These are phyloP conservation scores for Papilio dardanus DNA, from an alignment of 1,140 invertebrate genomes.

Conservation along the genomic window DNA sequence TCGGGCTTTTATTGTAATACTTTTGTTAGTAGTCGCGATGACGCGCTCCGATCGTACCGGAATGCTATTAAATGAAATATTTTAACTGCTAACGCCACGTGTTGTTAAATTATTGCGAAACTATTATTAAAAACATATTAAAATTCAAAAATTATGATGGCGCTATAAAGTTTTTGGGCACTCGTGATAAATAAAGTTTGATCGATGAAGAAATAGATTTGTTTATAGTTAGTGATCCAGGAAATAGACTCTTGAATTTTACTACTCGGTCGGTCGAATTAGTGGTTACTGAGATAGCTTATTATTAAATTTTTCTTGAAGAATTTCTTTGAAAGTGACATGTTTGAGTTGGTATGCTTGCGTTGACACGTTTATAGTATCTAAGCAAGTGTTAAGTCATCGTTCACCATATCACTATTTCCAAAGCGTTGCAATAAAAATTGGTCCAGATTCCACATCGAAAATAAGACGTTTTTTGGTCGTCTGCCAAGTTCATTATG, in stretches of 20 bases:
- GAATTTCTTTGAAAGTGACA: conserved; percentile 6
- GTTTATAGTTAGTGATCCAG: conserved; percentile 43
- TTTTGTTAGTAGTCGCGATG: conserved; percentile 50
- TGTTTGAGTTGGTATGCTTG: not conserved
- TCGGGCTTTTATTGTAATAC: conserved; percentile 63
- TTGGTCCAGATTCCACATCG: conserved; percentile 81
- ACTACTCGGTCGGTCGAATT: conserved; percentile 17
- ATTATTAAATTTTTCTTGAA: not conserved
- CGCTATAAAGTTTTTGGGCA: conserved; percentile 62
- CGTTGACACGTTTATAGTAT: conserved; percentile 1
- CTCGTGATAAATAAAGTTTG: conserved; percentile 46
- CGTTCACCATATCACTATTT: conserved; percentile 61
- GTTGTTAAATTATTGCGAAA: conserved; percentile 54
- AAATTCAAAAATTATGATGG: conserved; percentile 55
- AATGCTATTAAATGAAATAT: conserved; percentile 64
- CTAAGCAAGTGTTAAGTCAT: conserved; percentile 44
- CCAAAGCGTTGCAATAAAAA: conserved; percentile 80
- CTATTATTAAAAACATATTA: conserved; percentile 46
- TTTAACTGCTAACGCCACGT: conserved; percentile 60
- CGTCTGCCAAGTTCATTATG: conserved; percentile 81
- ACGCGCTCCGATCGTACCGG: conserved; percentile 56
- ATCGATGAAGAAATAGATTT: conserved; percentile 50
- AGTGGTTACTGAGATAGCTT: conserved; percentile 20
- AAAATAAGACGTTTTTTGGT: conserved; percentile 83
- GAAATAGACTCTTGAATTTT: conserved; percentile 23